Evolutionary conservation across 1,140 invertebrate genomes (phyloP).

Genomic region (Dendroctonus valens): DNA sequence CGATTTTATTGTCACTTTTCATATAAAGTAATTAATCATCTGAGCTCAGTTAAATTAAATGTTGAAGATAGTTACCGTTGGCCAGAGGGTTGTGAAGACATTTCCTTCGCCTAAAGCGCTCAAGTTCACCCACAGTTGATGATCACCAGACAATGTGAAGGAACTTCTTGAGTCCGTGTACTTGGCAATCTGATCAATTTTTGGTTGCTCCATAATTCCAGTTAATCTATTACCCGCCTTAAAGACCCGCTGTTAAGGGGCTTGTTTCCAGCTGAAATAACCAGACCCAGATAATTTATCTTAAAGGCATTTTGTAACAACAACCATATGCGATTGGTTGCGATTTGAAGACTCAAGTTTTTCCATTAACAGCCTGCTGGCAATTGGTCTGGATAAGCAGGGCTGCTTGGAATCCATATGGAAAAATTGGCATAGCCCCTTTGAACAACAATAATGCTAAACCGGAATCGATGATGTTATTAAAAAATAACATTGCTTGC

Average conservation of each 20-base stretch:
- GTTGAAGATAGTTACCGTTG: constrained; percentile 32
- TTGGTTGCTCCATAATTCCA: neutral
- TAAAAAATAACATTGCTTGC: too few relatives aligned
- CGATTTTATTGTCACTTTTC: neutral
- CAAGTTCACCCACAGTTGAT: constrained; percentile 55
- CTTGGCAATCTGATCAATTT: constrained; percentile 7
- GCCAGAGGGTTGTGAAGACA: constrained; percentile 53
- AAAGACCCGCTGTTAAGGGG: neutral
- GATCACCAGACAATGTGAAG: constrained; percentile 30
- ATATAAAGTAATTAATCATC: neutral
- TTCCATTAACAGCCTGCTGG: too few relatives aligned
- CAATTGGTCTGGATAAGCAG: too few relatives aligned
- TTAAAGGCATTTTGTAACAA: neutral
- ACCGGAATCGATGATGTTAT: too few relatives aligned
- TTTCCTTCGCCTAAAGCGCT: constrained; percentile 54
- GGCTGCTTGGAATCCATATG: too few relatives aligned
- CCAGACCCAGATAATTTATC: neutral
- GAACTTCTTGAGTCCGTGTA: constrained; percentile 6
- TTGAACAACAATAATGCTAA: too few relatives aligned
- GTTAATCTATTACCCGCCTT: constrained; percentile 12
- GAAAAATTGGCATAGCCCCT: too few relatives aligned
- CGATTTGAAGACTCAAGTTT: too few relatives aligned
- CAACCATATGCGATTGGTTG: neutral
- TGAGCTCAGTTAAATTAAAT: neutral
- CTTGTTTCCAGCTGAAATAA: constrained; percentile 4